phyloP scores from a whole-genome alignment of 2,888 invertebrate species.

The Ochlodes sylvanus region DNA sequence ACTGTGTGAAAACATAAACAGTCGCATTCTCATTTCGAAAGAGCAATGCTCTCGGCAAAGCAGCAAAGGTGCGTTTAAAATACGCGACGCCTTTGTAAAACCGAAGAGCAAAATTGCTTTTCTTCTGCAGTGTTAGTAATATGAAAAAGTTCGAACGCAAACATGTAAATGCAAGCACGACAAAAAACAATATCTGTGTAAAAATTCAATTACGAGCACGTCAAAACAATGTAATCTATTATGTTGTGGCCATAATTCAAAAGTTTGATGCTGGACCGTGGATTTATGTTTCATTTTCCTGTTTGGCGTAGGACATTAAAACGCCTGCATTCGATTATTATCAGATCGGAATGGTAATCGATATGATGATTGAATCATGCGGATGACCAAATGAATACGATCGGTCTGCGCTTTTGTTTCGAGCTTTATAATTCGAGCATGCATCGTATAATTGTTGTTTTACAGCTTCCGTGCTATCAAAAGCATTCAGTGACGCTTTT shows the following conservation, averaged over 20 bases:
- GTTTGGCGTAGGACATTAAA: constrained; percentile 63
- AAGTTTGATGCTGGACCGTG: constrained; percentile 57
- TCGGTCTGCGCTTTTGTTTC: constrained; percentile 51
- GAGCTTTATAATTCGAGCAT: constrained; percentile 47
- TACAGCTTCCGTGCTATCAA: constrained; percentile 49
- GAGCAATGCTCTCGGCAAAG: constrained; percentile 65
- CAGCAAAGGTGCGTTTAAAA: constrained; percentile 60
- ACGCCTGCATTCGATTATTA: constrained; percentile 64
- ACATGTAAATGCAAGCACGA: not conserved
- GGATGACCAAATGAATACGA: constrained; percentile 64
- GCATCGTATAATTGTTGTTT: constrained; percentile 53
- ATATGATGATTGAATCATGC: constrained; percentile 67
- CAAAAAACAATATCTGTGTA: constrained; percentile 21
- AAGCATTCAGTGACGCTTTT: constrained; percentile 63
- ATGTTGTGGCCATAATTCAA: constrained; percentile 61
- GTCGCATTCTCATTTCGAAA: constrained; percentile 77
- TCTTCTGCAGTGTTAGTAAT: constrained; percentile 33
- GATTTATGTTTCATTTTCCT: constrained; percentile 73
- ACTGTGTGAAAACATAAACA: constrained; percentile 79
- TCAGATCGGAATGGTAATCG: constrained; percentile 62
- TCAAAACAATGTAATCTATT: constrained; percentile 47
- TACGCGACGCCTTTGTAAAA: constrained; percentile 53
- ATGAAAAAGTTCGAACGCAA: constrained; percentile 33
- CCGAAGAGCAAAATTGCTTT: constrained; percentile 49
- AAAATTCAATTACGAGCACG: constrained; percentile 40